Conservation (phyloP, 2,113 vertebrate genomes). For the Budorcas taxicolor region DNA sequence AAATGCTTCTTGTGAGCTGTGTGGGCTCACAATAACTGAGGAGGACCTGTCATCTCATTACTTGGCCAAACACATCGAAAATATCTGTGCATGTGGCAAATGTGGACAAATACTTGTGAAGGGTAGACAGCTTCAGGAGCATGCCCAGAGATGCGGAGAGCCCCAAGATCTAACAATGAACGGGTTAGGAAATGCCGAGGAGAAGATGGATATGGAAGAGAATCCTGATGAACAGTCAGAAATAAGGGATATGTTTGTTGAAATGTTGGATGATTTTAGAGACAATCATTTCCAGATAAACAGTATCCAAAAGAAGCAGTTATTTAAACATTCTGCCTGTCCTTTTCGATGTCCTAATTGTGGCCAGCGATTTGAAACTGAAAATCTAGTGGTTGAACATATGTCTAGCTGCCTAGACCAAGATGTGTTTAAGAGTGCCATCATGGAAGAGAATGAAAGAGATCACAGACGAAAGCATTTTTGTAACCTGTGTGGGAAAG, state of each 20-base stretch:
- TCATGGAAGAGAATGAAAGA: constrained; percentile 88
- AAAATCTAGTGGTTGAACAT: constrained; percentile 92
- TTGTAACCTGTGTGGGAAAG: constrained; percentile 96
- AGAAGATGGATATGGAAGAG: constrained; percentile 91
- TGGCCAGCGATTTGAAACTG: constrained; percentile 90
- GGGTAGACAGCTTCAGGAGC: constrained; percentile 95
- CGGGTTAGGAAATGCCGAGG: constrained; percentile 79
- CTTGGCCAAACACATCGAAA: constrained; percentile 94
- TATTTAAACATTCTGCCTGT: constrained; percentile 85
- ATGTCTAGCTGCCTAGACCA: constrained; percentile 91
- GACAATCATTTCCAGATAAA: constrained; percentile 81
- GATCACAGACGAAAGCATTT: constrained; percentile 97
- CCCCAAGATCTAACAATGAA: constrained; percentile 84
- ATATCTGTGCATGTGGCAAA: constrained; percentile 96
- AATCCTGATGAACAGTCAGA: constrained; percentile 86
- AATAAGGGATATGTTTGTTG: constrained; percentile 88
- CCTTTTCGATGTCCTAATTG: constrained; percentile 93
- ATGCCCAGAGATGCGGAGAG: constrained; percentile 93
- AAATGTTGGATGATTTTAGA: constrained; percentile 84
- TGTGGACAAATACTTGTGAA: constrained; percentile 97
- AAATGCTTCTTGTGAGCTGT: constrained; percentile 89
- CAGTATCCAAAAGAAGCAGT: constrained; percentile 81
- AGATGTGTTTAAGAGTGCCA: constrained; percentile 87
- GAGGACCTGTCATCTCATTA: constrained; percentile 94
- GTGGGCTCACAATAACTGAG: constrained; percentile 87